phyloP scores from a whole-genome alignment of 2,797 vertebrate species.

The Knipowitschia caucasica region DNA sequence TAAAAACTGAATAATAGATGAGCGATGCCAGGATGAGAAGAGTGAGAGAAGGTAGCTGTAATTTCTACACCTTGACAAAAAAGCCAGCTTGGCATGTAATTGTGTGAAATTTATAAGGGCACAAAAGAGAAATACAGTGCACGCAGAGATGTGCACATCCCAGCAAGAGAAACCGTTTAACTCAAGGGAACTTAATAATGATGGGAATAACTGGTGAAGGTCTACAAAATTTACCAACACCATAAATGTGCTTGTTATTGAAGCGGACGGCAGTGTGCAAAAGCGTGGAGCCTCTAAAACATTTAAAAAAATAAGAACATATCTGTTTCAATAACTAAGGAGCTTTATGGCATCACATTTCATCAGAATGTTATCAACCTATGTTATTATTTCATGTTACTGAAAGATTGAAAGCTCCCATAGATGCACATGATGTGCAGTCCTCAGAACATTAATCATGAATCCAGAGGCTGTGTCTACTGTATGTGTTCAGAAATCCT shows the following conservation, averaged over 20 bases:
- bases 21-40: slow-evolving; percentile 73
- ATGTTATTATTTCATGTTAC: slow-evolving; percentile 15
- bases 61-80: slow-evolving; percentile 68
- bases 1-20: slow-evolving; percentile 86
- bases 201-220: slow-evolving; percentile 52
- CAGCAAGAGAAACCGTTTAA: slow-evolving; percentile 59
- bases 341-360: slow-evolving; percentile 62
- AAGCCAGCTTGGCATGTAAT: slow-evolving; percentile 64
- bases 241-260: slow-evolving; percentile 64
- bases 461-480: slow-evolving; percentile 63
- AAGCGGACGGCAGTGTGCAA: slow-evolving; percentile 51
- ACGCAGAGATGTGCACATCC: slow-evolving; percentile 47
- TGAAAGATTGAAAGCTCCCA: slow-evolving; percentile 56
- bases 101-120: slow-evolving; percentile 69
- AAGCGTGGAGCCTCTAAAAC: slow-evolving; percentile 48
- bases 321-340: slow-evolving; percentile 48
- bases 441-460: slow-evolving; percentile 42
- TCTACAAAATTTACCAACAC: slow-evolving; percentile 62
- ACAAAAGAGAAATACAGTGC: slow-evolving; percentile 54
- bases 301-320: slow-evolving; percentile 60
- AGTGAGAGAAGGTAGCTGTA: slow-evolving; percentile 74
- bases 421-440: slow-evolving; percentile 42
- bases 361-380: slow-evolving; percentile 58
- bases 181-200: slow-evolving; percentile 54
- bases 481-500: slow-evolving; percentile 44